These are phyloP conservation scores for Folsomia manolachei DNA, from an alignment of 2,888 invertebrate species.

Conservation along the genomic window DNA sequence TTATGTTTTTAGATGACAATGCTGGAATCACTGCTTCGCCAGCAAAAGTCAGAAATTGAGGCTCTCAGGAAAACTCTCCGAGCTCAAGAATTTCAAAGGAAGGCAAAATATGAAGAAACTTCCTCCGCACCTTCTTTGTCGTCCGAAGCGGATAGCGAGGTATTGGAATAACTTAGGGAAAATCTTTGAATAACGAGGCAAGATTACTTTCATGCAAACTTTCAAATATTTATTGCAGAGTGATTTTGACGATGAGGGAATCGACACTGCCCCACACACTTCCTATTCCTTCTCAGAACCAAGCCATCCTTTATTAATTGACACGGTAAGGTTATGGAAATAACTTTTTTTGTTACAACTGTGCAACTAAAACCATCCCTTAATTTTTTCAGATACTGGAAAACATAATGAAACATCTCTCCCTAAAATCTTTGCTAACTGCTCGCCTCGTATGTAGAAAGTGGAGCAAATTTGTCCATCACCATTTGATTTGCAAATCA, in stretches of 20 bases:
- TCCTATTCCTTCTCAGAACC: background rate
- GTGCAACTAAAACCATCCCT: background rate
- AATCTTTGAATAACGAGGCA: too few species aligned
- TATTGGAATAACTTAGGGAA: too few species aligned
- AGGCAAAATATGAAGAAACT: slow-evolving; percentile 16
- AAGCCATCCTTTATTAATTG: slow-evolving; percentile 12
- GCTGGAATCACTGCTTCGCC: slow-evolving; percentile 4
- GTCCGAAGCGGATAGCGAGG: slow-evolving; percentile 7
- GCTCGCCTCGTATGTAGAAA: slow-evolving; percentile 37
- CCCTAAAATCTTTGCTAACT: slow-evolving; percentile 33
- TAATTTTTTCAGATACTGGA: slow-evolving; percentile 35
- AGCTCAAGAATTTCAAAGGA: slow-evolving; percentile 15
- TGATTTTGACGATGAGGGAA: slow-evolving; percentile 18
- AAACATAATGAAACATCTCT: slow-evolving; percentile 34
- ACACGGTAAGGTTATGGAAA: slow-evolving; percentile 2
- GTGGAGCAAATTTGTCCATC: slow-evolving; percentile 33
- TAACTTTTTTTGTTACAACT: background rate
- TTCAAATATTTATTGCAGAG: too few species aligned
- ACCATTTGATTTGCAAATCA: slow-evolving; percentile 24
- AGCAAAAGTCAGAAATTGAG: slow-evolving; percentile 10
- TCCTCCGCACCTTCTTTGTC: slow-evolving; percentile 13
- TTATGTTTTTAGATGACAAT: background rate
- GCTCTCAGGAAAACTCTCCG: background rate
- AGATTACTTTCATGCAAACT: too few species aligned
- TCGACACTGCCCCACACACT: slow-evolving; percentile 14